Evolutionary conservation across 2,888 invertebrate genomes (phyloP), one percentile per base, ranked within the genome.

Genomic region (Ennomos quercinarius): DNA sequence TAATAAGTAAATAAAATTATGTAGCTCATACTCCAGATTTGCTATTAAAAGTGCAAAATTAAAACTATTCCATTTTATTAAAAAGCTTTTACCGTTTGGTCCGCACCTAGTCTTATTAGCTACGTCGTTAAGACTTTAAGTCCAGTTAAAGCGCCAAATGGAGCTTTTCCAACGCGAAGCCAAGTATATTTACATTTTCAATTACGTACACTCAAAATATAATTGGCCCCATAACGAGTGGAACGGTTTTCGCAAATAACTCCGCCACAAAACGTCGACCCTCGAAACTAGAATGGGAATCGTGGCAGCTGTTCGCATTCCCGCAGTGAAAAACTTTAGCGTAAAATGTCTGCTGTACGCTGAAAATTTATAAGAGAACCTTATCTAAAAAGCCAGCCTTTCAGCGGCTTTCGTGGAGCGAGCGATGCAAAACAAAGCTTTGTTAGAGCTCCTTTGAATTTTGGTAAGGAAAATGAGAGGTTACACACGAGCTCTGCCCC

Each of bases 381-480:
- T 89, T 90, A 89, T 89, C 90, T 90, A 89, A 91, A 91, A 91
- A 89, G 91, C 83, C 86, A 85, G 88, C 86, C 84, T 90, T 90
- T 91, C 89, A 90, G 77, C 81, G 80, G 86, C 84, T 85, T 84
- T 83, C 80, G 83, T 74, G 73, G 78, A 84, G 84, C 85, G 84
- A 80, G 86, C 87, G 86, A 89, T 87, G 91, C 89, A 90, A 91
- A 91, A 91, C 89, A 91, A 91, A 89, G 91, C 91, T 89, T 91
- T 91, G 91, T 88, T 86, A 81, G 83, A 81, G 81, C 86, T 86
- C 86, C 91, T 92, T 91, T 92, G 90, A 91, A 91, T 90, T 92
- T 92, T 74, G 90, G 89, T 84, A 84, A 86, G 87, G 91, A 91
- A 91, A 91, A 91, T 90, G 89, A 89, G 87, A 87, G 90, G 89